These are phyloP conservation scores for Astropecten irregularis DNA, from an alignment of 53 echinoderm and acorn worm genomes.

Conservation along the genomic window DNA sequence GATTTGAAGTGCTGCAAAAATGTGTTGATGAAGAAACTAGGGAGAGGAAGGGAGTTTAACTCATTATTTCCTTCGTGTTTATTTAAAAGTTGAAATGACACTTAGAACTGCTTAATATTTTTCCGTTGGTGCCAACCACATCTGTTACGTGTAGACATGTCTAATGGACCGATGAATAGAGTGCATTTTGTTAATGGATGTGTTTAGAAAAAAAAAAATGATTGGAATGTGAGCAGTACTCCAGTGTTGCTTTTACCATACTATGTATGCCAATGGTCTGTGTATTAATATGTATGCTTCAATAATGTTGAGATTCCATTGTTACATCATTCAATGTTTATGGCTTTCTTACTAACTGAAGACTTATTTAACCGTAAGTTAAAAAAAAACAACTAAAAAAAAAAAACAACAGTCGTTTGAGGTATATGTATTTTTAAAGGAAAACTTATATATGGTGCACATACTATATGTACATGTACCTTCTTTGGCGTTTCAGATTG, in stretches of 20 bases:
- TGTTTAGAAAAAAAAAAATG: too few species aligned
- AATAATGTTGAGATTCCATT: constrained; percentile 48
- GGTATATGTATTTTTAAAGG: constrained; percentile 62
- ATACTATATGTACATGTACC: constrained; percentile 55
- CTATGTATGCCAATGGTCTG: neutral
- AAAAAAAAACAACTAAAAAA: too few species aligned
- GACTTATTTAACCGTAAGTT: constrained; percentile 8
- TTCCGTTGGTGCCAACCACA: constrained; percentile 32
- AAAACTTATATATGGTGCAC: constrained; percentile 55
- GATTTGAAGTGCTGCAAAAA: constrained; percentile 44
- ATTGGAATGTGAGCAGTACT: constrained; percentile 56
- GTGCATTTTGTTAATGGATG: constrained; percentile 8
- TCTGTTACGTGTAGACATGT: neutral
- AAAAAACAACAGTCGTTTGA: constrained; percentile 19
- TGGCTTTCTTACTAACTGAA: constrained; percentile 56
- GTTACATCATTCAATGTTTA: constrained; percentile 49
- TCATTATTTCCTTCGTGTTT: constrained; percentile 9
- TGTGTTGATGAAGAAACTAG: neutral
- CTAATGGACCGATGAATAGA: neutral
- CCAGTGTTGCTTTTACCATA: constrained; percentile 12
- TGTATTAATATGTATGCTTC: constrained; percentile 33
- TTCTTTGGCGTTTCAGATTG: constrained; percentile 45
- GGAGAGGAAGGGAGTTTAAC: neutral
- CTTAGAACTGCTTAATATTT: constrained; percentile 38
- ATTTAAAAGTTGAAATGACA: neutral